These are phyloP conservation scores for Drosophila pseudoobscura DNA, from an alignment of 1,140 invertebrate species.

Conservation along the genomic window DNA sequence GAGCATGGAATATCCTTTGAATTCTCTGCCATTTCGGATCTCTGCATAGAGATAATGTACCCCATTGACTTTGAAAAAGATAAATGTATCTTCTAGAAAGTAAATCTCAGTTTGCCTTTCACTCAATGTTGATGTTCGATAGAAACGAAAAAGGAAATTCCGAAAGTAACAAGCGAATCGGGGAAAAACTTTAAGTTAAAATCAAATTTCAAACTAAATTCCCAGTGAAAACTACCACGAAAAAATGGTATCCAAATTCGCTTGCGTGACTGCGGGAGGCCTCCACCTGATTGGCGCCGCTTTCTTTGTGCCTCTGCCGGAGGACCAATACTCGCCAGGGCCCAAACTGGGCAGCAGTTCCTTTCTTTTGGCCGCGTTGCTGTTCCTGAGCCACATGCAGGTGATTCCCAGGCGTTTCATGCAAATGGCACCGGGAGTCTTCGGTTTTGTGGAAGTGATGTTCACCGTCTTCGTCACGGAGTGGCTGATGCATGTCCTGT, in stretches of 20 bases:
- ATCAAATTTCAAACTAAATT: not conserved
- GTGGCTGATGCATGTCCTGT: constrained; percentile 25
- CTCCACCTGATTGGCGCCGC: constrained; percentile 35
- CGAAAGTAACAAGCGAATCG: too few species aligned
- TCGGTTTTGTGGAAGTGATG: constrained; percentile 30
- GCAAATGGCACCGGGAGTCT: constrained; percentile 15
- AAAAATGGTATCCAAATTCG: constrained; percentile 40
- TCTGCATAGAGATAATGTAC: too few species aligned
- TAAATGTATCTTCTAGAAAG: too few species aligned
- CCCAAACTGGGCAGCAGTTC: constrained; percentile 12
- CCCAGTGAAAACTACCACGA: not conserved
- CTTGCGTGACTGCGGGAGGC: constrained; percentile 33
- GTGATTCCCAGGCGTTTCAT: constrained; percentile 25
- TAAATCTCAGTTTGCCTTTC: too few species aligned
- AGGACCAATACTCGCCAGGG: constrained; percentile 19
- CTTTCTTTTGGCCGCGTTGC: constrained; percentile 22
- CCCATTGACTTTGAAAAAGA: too few species aligned
- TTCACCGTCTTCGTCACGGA: constrained; percentile 37
- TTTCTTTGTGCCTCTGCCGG: constrained; percentile 31
- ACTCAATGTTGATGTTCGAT: too few species aligned
- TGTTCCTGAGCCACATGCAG: constrained; percentile 39
- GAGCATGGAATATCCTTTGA: too few species aligned
- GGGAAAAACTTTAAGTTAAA: not conserved
- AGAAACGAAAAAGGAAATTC: too few species aligned
- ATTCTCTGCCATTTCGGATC: too few species aligned